These are phyloP conservation scores for Mesembrinibis cayennensis DNA, from an alignment of 2,113 vertebrate genomes.

Conservation along the genomic window DNA sequence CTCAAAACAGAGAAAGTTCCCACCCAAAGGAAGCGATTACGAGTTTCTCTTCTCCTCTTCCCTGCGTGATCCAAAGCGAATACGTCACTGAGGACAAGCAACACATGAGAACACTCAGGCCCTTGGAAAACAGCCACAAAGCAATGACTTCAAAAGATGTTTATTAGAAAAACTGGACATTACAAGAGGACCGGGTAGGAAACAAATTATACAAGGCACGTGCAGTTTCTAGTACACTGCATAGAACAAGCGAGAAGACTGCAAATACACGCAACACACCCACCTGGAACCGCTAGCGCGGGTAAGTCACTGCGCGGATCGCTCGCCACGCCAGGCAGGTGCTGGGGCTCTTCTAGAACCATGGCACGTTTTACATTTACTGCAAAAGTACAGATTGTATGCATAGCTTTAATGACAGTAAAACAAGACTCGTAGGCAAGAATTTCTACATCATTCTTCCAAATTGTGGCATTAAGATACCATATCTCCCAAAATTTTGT, in stretches of 20 bases:
- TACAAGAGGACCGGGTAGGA: slow-evolving; percentile 53
- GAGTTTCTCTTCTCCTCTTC: not conserved
- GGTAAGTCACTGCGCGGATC: not conserved
- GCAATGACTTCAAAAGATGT: slow-evolving; percentile 65
- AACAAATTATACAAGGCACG: not conserved
- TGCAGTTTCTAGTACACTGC: not conserved
- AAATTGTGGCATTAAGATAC: not conserved
- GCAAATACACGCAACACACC: slow-evolving; percentile 42
- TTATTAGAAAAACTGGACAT: slow-evolving; percentile 70
- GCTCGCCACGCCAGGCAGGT: not conserved
- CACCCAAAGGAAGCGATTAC: not conserved
- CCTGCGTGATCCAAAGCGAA: not conserved
- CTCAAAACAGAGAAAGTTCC: not conserved
- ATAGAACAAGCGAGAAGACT: not conserved
- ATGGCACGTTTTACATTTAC: not conserved
- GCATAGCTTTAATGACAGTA: not conserved
- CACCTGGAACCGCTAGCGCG: slow-evolving; percentile 42
- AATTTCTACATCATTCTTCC: not conserved
- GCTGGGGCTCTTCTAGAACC: not conserved
- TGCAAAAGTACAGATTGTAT: not conserved
- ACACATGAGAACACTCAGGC: not conserved
- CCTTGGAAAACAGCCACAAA: slow-evolving; percentile 68
- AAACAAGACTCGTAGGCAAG: not conserved
- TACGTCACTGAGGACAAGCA: not conserved
- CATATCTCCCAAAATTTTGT: not conserved